phyloP scores from a whole-genome alignment of 2,888 invertebrate species.

The Sussaba pulchella region DNA sequence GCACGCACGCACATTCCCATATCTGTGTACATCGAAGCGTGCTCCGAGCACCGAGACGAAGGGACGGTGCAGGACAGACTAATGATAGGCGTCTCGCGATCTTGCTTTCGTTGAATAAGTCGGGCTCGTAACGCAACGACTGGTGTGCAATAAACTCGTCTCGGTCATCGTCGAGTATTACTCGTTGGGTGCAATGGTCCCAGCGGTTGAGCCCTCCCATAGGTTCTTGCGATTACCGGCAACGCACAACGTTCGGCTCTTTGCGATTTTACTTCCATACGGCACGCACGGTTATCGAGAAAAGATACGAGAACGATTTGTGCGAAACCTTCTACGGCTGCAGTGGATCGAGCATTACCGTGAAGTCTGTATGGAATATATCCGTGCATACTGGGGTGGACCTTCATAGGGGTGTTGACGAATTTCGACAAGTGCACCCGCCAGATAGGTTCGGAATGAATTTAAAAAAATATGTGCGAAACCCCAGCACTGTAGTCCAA shows the following conservation, averaged over 20 bases:
- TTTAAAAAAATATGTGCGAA: no score
- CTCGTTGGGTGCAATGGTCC: not conserved
- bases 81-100: constrained; percentile 48
- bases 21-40: constrained; percentile 13
- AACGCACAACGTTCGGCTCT: constrained; percentile 19
- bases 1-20: no score
- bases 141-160: not conserved
- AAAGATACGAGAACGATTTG: constrained; percentile 22
- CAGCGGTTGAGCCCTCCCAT: not conserved
- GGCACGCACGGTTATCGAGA: constrained; percentile 24
- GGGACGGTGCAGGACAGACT: constrained; percentile 15
- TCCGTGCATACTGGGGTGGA: no score
- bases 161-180: not conserved
- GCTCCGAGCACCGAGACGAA: constrained; percentile 19
- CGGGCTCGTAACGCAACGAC: constrained; percentile 13
- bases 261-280: constrained; percentile 33
- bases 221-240: constrained; percentile 27
- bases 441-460: no score
- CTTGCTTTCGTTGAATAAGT: constrained; percentile 31
- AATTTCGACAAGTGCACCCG: no score
- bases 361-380: no score
- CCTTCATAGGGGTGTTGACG: no score
- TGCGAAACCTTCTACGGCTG: constrained; percentile 5
- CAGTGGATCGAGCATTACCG: not conserved
- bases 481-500: no score